phyloP scores from a whole-genome alignment of 2,797 vertebrate species.

The Sebastes melanostomus region DNA sequence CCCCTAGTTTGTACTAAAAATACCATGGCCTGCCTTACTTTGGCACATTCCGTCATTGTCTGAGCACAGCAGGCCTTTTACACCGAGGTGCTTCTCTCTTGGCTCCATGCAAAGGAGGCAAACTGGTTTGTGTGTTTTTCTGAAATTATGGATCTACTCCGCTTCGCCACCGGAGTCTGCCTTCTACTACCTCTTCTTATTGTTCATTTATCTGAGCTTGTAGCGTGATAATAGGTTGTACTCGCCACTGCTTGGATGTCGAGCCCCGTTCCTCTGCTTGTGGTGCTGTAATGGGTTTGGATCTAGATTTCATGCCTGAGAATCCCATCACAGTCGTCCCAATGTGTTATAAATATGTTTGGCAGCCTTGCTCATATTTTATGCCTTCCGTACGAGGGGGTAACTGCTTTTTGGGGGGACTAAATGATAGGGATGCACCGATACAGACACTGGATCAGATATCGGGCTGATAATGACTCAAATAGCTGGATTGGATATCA shows the following conservation, averaged over 20 bases:
- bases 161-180: slow-evolving; percentile 70
- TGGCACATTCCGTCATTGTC: slow-evolving; percentile 77
- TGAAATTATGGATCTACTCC: slow-evolving; percentile 75
- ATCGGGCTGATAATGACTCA: no score
- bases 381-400: slow-evolving; percentile 40
- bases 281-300: slow-evolving; percentile 68
- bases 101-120: slow-evolving; percentile 63
- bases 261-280: slow-evolving; percentile 41
- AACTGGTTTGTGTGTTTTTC: slow-evolving; percentile 71
- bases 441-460: no score
- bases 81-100: slow-evolving; percentile 47
- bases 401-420: slow-evolving; percentile 62
- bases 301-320: slow-evolving; percentile 77
- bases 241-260: slow-evolving; percentile 45
- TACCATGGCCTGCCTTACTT: slow-evolving; percentile 86
- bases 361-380: slow-evolving; percentile 61
- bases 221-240: slow-evolving; percentile 68
- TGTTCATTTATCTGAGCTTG: slow-evolving; percentile 72
- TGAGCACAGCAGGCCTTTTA: slow-evolving; percentile 72
- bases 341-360: slow-evolving; percentile 77
- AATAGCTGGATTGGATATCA: no score
- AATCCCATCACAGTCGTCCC: slow-evolving; percentile 66
- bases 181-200: slow-evolving; percentile 41
- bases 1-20: slow-evolving; percentile 82
- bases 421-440: no score